These are phyloP conservation scores for Lithophane semibrunnea DNA, from an alignment of 2,888 invertebrate genomes.

Conservation along the genomic window DNA sequence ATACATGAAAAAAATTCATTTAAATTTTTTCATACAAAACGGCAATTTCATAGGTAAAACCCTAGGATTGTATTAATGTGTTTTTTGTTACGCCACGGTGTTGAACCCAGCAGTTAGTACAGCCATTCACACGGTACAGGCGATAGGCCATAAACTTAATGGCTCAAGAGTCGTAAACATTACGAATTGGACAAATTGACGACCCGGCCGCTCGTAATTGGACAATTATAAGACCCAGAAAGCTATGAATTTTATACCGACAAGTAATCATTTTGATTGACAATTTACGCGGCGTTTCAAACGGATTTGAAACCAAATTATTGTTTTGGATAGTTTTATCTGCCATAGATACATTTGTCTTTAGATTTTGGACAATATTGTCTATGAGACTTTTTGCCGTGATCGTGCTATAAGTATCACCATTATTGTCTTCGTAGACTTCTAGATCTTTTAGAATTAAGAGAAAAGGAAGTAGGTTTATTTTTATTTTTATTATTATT, in stretches of 20 bases:
- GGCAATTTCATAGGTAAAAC: too few species aligned
- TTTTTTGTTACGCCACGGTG: constrained; percentile 18
- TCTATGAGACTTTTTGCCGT: neutral
- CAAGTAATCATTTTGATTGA: constrained; percentile 53
- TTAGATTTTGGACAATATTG: neutral
- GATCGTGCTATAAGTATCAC: neutral
- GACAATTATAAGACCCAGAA: constrained; percentile 57
- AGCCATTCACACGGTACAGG: constrained; percentile 66
- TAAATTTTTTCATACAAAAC: too few species aligned
- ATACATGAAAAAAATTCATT: too few species aligned
- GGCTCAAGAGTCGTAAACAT: constrained; percentile 57
- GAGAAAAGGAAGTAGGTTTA: too few species aligned
- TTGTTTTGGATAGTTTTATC: neutral
- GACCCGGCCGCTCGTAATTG: constrained; percentile 56
- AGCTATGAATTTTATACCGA: constrained; percentile 56
- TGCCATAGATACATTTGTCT: neutral
- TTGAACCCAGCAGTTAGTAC: constrained; percentile 32
- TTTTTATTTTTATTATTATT: too few species aligned
- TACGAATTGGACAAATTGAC: constrained; percentile 64
- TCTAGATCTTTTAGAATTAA: too few species aligned
- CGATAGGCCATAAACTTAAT: constrained; percentile 62
- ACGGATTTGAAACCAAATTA: constrained; percentile 18
- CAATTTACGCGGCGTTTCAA: constrained; percentile 37
- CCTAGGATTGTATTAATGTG: neutral
- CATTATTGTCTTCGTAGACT: neutral